Evolutionary conservation across 2,113 vertebrate species (phyloP).

Genomic region (Hippocampus mohnikei): DNA sequence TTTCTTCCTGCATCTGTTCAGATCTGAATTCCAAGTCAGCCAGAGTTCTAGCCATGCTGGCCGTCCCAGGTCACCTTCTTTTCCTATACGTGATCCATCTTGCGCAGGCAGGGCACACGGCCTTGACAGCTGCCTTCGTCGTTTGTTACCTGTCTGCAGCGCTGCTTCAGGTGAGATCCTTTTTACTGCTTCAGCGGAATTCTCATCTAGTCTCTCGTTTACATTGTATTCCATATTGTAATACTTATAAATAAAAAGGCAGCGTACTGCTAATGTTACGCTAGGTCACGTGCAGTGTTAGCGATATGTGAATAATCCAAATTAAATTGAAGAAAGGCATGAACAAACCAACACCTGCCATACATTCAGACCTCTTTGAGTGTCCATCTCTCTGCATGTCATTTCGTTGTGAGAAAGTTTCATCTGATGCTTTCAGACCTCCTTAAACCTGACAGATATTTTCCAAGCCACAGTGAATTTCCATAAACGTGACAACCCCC

Average conservation of each 20-base stretch:
- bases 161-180: constrained; percentile 80
- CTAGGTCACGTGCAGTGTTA: too few relatives aligned
- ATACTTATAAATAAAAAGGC: too few relatives aligned
- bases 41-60: constrained; percentile 80
- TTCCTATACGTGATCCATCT: constrained; percentile 83
- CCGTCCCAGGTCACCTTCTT: constrained; percentile 85
- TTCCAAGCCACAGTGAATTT: too few relatives aligned
- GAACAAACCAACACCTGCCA: too few relatives aligned
- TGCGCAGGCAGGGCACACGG: constrained; percentile 75
- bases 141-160: constrained; percentile 81
- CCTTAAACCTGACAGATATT: too few relatives aligned
- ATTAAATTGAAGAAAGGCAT: too few relatives aligned
- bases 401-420: too few relatives aligned
- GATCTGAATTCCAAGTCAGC: constrained; percentile 87
- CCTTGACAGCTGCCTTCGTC: constrained; percentile 76
- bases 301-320: too few relatives aligned
- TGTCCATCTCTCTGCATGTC: too few relatives aligned
- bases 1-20: constrained; percentile 41
- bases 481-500: too few relatives aligned
- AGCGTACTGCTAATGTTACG: too few relatives aligned
- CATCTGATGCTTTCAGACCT: not conserved
- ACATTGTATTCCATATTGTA: not conserved
- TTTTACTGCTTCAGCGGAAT: not conserved
- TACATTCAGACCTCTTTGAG: too few relatives aligned
- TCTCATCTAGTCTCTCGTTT: not conserved